Evolutionary conservation across 2,113 vertebrate genomes (phyloP).

Genomic region (Pavo muticus): DNA sequence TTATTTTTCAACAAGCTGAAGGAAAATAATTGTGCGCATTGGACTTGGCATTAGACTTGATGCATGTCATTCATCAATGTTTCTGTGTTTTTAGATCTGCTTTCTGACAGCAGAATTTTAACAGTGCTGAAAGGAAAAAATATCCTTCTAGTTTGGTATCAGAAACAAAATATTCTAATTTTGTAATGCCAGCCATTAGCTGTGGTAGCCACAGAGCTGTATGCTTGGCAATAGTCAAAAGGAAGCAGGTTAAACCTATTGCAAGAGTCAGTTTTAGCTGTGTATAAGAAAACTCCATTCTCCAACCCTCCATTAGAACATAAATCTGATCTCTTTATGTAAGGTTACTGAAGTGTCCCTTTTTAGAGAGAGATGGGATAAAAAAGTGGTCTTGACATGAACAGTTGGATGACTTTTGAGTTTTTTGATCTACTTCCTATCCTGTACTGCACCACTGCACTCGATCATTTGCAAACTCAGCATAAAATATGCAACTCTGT

Average conservation of each 20-base stretch:
- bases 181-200: not conserved
- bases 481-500: not conserved
- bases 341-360: not conserved
- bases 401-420: not conserved
- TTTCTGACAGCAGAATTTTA: not conserved
- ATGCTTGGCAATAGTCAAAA: not conserved
- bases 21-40: not conserved
- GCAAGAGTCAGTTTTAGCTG: not conserved
- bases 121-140: not conserved
- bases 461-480: not conserved
- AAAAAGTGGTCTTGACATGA: not conserved
- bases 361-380: not conserved
- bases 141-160: not conserved
- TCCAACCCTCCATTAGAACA: not conserved
- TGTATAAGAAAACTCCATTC: not conserved
- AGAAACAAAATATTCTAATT: not conserved
- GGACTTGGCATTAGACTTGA: not conserved
- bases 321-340: not conserved
- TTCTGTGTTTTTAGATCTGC: not conserved
- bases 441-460: not conserved
- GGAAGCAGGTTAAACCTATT: not conserved
- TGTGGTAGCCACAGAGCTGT: not conserved
- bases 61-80: rapidly evolving
- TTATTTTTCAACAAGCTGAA: not conserved
- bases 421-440: not conserved